Percentiles rank a stretch among this genome's conserved stretches.
Evolutionary conservation across 2,888 invertebrate species (phyloP).

Genomic region (Bombylius major): DNA sequence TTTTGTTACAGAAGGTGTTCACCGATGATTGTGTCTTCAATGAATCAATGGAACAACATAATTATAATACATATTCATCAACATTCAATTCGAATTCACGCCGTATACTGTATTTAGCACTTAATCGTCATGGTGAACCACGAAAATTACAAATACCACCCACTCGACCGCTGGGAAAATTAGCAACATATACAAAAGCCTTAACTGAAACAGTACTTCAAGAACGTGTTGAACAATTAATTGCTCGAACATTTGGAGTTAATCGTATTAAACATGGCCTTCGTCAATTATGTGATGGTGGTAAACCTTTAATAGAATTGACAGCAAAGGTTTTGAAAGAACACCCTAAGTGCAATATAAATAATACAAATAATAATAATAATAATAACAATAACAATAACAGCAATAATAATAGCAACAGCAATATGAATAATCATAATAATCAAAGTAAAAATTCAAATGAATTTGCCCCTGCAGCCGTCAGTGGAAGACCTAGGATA

Average conservation of each 20-base stretch:
- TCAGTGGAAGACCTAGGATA: slow-evolving; percentile 8
- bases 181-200: slow-evolving; percentile 62
- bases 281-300: slow-evolving; percentile 38
- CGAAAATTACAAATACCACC: slow-evolving; percentile 59
- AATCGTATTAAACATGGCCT: slow-evolving; percentile 37
- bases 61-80: slow-evolving; percentile 76
- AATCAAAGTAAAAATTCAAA: not conserved
- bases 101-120: slow-evolving; percentile 62
- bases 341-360: slow-evolving; percentile 33
- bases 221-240: slow-evolving; percentile 40
- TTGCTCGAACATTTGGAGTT: slow-evolving; percentile 39
- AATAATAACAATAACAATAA: slow-evolving; percentile 13
- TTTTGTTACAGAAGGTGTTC: slow-evolving; percentile 69
- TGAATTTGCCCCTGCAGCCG: slow-evolving; percentile 1
- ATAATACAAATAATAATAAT: slow-evolving; percentile 13
- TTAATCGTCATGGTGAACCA: slow-evolving; percentile 60
- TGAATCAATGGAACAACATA: slow-evolving; percentile 71
- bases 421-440: not conserved
- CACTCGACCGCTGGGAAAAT: slow-evolving; percentile 53
- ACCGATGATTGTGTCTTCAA: slow-evolving; percentile 76
- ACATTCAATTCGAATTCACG: slow-evolving; percentile 56
- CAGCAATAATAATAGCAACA: slow-evolving; percentile 10
- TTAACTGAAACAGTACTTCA: slow-evolving; percentile 46
- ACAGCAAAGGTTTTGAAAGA: slow-evolving; percentile 35
- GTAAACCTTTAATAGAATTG: slow-evolving; percentile 34